Percentiles rank a stretch among this genome's conserved stretches.
Conservation (phyloP, 2,113 vertebrate species). For the Martes martes region DNA sequence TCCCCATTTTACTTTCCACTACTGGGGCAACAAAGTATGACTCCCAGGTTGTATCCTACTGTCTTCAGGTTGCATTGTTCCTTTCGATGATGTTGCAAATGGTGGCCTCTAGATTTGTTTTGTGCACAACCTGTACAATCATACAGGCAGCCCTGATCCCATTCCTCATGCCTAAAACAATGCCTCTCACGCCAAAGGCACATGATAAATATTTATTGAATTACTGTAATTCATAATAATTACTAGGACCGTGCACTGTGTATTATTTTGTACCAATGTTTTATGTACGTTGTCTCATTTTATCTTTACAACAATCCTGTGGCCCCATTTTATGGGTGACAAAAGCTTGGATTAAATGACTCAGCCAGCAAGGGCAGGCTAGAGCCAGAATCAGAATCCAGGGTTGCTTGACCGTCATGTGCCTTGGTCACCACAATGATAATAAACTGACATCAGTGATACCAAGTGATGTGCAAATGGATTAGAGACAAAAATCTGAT, state of each 20-base stretch:
- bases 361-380: neutral
- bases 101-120: neutral
- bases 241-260: neutral
- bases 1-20: neutral
- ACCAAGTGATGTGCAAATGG: neutral
- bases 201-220: neutral
- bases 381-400: neutral
- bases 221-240: neutral
- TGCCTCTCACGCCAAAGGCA: neutral
- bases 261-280: neutral
- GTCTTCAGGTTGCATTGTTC: neutral
- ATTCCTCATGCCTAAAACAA: neutral
- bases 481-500: neutral
- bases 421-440: neutral
- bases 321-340: neutral
- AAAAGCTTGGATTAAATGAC: neutral
- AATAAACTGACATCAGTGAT: neutral
- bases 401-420: neutral
- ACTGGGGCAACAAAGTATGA: neutral
- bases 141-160: neutral
- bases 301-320: neutral
- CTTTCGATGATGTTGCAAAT: neutral
- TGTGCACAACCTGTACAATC: neutral
- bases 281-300: neutral
- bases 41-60: neutral